Percentiles rank a stretch among this genome's conserved stretches.
Evolutionary conservation across 2,888 invertebrate species (phyloP).

Genomic region (Cheilosia soror): DNA sequence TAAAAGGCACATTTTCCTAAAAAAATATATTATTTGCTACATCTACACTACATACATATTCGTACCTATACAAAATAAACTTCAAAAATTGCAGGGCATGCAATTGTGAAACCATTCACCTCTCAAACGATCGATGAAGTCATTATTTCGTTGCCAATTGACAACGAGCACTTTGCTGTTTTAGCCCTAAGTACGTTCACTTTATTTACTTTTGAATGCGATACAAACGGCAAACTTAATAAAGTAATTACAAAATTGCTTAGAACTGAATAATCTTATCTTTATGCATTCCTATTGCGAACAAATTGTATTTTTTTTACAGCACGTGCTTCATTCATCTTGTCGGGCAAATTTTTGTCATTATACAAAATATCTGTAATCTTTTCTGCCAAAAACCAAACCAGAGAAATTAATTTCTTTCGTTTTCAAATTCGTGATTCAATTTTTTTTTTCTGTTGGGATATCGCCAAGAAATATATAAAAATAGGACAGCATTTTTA

Average conservation of each 20-base stretch:
- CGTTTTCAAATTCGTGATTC: neutral
- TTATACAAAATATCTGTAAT: neutral
- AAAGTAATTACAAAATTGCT: slow-evolving; percentile 2
- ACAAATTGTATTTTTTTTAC: neutral
- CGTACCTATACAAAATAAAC: too few relatives aligned
- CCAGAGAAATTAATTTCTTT: neutral
- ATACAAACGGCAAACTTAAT: neutral
- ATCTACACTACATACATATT: too few relatives aligned
- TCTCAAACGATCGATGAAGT: slow-evolving; percentile 27
- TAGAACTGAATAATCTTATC: neutral
- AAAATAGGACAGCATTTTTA: neutral
- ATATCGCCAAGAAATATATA: slow-evolving; percentile 6
- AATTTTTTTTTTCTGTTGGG: neutral
- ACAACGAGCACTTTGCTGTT: neutral
- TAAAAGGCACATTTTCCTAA: too few relatives aligned
- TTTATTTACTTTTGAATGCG: too few relatives aligned
- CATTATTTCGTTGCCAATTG: neutral
- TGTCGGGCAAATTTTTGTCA: neutral
- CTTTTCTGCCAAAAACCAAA: neutral
- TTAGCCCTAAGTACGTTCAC: neutral
- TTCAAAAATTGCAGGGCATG: too few relatives aligned
- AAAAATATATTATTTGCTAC: too few relatives aligned
- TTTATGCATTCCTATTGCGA: neutral
- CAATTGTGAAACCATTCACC: slow-evolving; percentile 36
- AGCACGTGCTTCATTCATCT: neutral